Evolutionary conservation across 1,140 invertebrate species (phyloP).

Genomic region (Leptinotarsa defecta): DNA sequence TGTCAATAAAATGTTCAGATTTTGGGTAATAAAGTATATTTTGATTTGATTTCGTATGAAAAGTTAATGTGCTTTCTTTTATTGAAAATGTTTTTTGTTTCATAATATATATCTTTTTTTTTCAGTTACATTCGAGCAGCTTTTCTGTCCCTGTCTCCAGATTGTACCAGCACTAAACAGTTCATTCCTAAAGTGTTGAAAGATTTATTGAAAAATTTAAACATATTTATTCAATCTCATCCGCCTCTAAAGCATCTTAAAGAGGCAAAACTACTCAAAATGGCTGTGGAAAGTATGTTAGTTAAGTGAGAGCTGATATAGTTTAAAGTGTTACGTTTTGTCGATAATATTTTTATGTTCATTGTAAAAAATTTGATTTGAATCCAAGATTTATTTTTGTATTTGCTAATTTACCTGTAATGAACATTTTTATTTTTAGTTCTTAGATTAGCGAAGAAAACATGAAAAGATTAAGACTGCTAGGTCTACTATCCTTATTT

Average conservation of each 20-base stretch:
- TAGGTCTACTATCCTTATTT: slow-evolving; percentile 2
- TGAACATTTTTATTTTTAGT: background rate
- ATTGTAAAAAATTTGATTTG: background rate
- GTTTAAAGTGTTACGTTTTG: background rate
- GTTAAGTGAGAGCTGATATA: slow-evolving; percentile 18
- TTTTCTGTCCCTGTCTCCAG: slow-evolving; percentile 78
- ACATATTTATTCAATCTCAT: slow-evolving; percentile 69
- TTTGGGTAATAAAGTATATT: no score
- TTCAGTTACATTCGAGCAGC: slow-evolving; percentile 86
- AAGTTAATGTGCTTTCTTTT: no score
- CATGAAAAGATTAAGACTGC: background rate
- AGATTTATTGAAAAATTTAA: slow-evolving; percentile 75
- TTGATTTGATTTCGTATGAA: no score
- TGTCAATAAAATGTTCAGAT: no score
- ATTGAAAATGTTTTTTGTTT: no score
- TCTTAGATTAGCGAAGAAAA: background rate
- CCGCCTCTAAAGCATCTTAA: slow-evolving; percentile 71
- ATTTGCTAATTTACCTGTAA: background rate
- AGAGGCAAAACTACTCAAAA: slow-evolving; percentile 77
- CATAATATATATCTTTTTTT: slow-evolving; percentile 40
- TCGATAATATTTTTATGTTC: background rate
- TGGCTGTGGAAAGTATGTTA: slow-evolving; percentile 62
- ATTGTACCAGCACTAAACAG: slow-evolving; percentile 77
- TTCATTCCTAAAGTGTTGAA: slow-evolving; percentile 81
- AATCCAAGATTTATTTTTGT: slow-evolving; percentile 14